Evolutionary conservation across 2,113 vertebrate genomes (phyloP).

Genomic region (Anguilla japonica): DNA sequence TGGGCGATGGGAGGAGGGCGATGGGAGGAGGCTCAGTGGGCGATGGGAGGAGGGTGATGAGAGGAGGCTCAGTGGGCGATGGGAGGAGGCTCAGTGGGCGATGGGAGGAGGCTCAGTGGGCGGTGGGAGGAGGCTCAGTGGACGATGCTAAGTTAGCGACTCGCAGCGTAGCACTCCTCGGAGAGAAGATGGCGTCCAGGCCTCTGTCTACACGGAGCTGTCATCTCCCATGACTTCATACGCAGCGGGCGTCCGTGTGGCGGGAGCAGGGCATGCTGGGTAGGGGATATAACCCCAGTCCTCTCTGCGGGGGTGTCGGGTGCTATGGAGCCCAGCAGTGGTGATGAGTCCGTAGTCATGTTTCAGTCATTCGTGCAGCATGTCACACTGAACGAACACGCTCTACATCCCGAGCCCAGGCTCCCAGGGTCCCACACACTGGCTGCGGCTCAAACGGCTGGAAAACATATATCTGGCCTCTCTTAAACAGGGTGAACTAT

Average conservation of each 20-base stretch:
- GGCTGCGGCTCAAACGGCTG: too few relatives aligned
- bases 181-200: background rate
- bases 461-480: too few relatives aligned
- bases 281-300: background rate
- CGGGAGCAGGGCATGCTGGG: background rate
- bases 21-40: too few relatives aligned
- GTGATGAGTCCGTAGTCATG: background rate
- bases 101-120: background rate
- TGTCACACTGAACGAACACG: background rate
- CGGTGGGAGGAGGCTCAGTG: background rate
- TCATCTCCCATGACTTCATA: background rate
- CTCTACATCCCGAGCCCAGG: background rate
- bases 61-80: too few relatives aligned
- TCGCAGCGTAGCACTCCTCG: background rate
- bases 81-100: too few relatives aligned
- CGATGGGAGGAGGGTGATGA: too few relatives aligned
- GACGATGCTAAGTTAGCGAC: background rate
- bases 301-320: background rate
- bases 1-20: too few relatives aligned
- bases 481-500: too few relatives aligned
- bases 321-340: background rate
- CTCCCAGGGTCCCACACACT: background rate
- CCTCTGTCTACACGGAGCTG: background rate
- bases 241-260: background rate
- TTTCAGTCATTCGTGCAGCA: background rate